These are phyloP conservation scores for Bradypodion ventrale DNA, from an alignment of 2,797 vertebrate species.

Conservation along the genomic window DNA sequence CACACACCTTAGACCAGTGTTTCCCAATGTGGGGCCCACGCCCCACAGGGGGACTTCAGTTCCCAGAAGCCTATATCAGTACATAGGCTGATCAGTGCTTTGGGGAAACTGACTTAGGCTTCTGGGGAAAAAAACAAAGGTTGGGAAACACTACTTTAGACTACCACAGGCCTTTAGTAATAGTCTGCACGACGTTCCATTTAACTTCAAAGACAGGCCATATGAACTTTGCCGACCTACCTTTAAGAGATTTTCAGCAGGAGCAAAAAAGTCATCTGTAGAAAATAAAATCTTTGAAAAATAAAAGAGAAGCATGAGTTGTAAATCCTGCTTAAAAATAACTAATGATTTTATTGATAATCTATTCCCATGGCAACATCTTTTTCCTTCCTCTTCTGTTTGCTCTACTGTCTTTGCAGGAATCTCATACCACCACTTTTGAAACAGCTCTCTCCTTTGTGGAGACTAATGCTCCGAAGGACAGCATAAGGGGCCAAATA, in stretches of 20 bases:
- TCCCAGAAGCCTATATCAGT: no score
- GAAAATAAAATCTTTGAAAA: slow-evolving; percentile 61
- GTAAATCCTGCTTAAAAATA: background rate
- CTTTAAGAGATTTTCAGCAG: slow-evolving; percentile 68
- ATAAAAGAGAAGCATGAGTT: slow-evolving; percentile 5
- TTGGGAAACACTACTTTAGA: no score
- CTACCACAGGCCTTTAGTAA: background rate
- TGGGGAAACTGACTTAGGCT: no score
- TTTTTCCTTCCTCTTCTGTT: background rate
- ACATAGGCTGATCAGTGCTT: no score
- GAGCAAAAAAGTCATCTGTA: slow-evolving; percentile 62
- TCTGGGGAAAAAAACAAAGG: no score
- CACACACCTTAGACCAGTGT: no score
- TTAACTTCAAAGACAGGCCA: background rate
- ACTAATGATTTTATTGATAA: background rate
- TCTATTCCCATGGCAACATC: background rate
- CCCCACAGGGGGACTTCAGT: no score
- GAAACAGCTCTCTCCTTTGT: background rate
- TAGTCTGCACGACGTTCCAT: background rate
- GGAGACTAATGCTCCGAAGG: background rate
- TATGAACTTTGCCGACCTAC: background rate
- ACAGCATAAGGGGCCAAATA: background rate
- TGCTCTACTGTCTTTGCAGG: background rate
- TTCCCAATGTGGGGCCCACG: no score
- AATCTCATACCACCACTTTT: background rate